phyloP scores from a whole-genome alignment of 2,113 vertebrate species.

The Drymodes brunneopygia region DNA sequence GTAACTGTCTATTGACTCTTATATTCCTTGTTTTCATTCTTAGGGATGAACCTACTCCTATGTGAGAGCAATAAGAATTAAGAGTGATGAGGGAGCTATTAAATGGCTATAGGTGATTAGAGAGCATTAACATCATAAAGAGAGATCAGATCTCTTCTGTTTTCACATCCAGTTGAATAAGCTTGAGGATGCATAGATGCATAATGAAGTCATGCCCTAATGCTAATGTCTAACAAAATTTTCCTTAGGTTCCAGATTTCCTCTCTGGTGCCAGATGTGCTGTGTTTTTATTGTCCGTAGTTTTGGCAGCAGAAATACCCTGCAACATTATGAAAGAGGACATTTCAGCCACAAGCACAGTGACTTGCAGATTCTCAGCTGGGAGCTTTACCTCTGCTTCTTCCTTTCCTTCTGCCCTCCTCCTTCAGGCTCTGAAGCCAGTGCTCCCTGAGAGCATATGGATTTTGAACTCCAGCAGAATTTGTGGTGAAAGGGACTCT shows the following conservation, averaged over 20 bases:
- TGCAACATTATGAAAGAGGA: not conserved
- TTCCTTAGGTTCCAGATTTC: not conserved
- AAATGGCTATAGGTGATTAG: not conserved
- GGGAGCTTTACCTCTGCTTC: not conserved
- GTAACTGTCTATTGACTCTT: not conserved
- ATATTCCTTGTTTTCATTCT: not conserved
- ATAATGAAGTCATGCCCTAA: not conserved
- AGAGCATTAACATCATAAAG: not conserved
- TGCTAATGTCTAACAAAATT: not conserved
- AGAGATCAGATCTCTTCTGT: not conserved
- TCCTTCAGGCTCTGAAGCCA: not conserved
- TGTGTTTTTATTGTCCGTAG: not conserved
- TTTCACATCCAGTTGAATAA: not conserved
- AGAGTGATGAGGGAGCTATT: not conserved
- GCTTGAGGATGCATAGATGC: not conserved
- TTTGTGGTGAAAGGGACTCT: not conserved
- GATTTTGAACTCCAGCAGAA: not conserved
- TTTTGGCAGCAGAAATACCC: not conserved
- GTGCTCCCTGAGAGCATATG: not conserved
- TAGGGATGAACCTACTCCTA: not conserved
- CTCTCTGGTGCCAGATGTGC: not conserved
- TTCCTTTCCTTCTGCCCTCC: not conserved
- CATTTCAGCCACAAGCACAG: not conserved
- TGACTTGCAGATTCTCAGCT: not conserved
- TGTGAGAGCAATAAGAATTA: not conserved